These are phyloP conservation scores for Smutsia temminckii DNA, from an alignment of 2,797 vertebrate genomes.

Conservation along the genomic window DNA sequence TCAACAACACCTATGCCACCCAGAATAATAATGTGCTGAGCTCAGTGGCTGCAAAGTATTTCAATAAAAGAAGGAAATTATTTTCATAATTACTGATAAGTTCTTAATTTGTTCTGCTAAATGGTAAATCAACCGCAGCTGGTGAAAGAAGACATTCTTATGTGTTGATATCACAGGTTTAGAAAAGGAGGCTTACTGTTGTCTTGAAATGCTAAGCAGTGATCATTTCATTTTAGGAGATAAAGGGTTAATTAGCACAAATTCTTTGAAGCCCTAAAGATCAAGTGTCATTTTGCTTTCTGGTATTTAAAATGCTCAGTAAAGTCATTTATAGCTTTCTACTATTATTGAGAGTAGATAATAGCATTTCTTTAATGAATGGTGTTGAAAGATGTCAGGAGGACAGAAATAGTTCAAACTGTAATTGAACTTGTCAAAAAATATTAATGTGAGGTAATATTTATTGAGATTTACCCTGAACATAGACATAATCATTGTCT, in stretches of 20 bases:
- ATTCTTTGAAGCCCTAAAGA: slow-evolving; percentile 58
- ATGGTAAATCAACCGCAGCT: slow-evolving; percentile 77
- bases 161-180: slow-evolving; percentile 69
- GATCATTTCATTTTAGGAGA: slow-evolving; percentile 66
- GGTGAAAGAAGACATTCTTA: slow-evolving; percentile 73
- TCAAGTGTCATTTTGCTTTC: not conserved
- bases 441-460: not conserved
- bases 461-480: not conserved
- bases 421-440: slow-evolving; percentile 36
- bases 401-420: slow-evolving; percentile 16
- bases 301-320: slow-evolving; percentile 25
- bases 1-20: slow-evolving; percentile 82
- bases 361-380: slow-evolving; percentile 4
- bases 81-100: slow-evolving; percentile 82
- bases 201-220: slow-evolving; percentile 68
- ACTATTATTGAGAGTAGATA: not conserved
- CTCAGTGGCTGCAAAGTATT: slow-evolving; percentile 68
- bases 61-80: slow-evolving; percentile 75
- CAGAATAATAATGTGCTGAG: slow-evolving; percentile 74
- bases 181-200: slow-evolving; percentile 69
- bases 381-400: not conserved
- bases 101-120: slow-evolving; percentile 78
- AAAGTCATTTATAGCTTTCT: slow-evolving; percentile 24
- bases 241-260: slow-evolving; percentile 58
- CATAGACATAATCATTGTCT: not conserved